Percentiles rank a stretch among this genome's conserved stretches.
Evolutionary conservation across 2,888 invertebrate species (phyloP).

Genomic region (Torymus aiolomorphi): DNA sequence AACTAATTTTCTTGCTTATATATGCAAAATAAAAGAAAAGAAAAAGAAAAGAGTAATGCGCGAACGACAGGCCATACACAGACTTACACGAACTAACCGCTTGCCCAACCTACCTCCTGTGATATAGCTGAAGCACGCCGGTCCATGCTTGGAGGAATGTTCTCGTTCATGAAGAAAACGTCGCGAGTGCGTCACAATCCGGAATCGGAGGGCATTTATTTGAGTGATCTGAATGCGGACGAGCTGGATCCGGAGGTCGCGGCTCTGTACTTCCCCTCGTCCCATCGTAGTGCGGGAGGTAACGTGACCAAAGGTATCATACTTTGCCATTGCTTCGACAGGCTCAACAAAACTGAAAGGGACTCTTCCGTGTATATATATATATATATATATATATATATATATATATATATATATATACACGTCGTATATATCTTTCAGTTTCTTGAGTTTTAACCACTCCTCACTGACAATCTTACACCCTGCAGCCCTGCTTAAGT

Average conservation of each 20-base stretch:
- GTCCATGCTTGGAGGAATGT: conserved; percentile 93
- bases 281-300: conserved; percentile 73
- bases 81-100: conserved; percentile 43
- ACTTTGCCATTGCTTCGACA: conserved; percentile 61
- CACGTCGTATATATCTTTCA: neutral
- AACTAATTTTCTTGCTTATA: no score
- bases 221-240: conserved; percentile 93
- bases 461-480: no score
- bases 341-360: conserved; percentile 14
- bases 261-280: conserved; percentile 88
- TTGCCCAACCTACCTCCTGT: conserved; percentile 33
- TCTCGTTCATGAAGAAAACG: conserved; percentile 92
- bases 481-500: neutral
- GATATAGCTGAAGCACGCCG: conserved; percentile 75
- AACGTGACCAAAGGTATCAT: conserved; percentile 70
- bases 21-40: no score
- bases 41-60: no score
- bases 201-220: conserved; percentile 89
- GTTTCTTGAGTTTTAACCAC: no score
- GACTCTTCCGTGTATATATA: no score
- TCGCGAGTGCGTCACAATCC: conserved; percentile 79
- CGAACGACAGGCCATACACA: neutral
- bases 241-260: conserved; percentile 95
- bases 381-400: no score
- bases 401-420: no score